phyloP scores from a whole-genome alignment of 2,888 invertebrate genomes.

The Drosophila fungiperda region DNA sequence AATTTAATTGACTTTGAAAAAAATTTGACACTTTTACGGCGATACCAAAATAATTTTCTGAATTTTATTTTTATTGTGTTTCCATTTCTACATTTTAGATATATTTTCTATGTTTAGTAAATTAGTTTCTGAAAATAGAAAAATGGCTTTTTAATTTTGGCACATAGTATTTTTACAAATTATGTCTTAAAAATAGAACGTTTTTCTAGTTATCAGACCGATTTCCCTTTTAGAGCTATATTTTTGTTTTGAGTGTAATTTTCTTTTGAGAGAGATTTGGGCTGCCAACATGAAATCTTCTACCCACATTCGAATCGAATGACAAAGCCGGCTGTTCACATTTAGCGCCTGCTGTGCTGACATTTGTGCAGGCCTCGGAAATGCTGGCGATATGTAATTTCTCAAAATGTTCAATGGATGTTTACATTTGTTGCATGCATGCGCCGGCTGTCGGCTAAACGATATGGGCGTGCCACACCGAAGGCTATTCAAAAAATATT shows the following conservation, averaged over 20 bases:
- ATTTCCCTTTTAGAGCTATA: not conserved
- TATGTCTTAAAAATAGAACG: rapidly evolving
- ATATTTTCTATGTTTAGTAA: not conserved
- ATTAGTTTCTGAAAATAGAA: not conserved
- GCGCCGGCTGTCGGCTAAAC: constrained; percentile 15
- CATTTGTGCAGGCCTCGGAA: constrained; percentile 13
- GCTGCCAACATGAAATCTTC: constrained; percentile 27
- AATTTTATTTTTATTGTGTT: not conserved
- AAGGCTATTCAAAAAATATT: constrained; percentile 40
- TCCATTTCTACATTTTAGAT: not conserved
- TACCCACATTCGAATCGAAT: constrained; percentile 21
- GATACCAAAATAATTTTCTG: not conserved
- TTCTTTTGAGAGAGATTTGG: constrained; percentile 33
- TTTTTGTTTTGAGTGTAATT: not conserved
- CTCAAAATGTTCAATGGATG: constrained; percentile 25
- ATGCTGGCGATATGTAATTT: constrained; percentile 37
- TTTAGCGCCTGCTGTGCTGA: constrained; percentile 20
- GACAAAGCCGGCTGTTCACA: constrained; percentile 30
- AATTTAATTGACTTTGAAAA: no score
- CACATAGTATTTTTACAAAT: not conserved
- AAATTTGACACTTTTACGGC: no score
- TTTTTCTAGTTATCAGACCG: not conserved
- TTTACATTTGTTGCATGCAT: constrained; percentile 26
- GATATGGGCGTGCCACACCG: constrained; percentile 36
- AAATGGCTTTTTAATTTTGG: not conserved